These are phyloP conservation scores for Papilio aristodemus DNA, from an alignment of 1,140 invertebrate species.

Conservation along the genomic window DNA sequence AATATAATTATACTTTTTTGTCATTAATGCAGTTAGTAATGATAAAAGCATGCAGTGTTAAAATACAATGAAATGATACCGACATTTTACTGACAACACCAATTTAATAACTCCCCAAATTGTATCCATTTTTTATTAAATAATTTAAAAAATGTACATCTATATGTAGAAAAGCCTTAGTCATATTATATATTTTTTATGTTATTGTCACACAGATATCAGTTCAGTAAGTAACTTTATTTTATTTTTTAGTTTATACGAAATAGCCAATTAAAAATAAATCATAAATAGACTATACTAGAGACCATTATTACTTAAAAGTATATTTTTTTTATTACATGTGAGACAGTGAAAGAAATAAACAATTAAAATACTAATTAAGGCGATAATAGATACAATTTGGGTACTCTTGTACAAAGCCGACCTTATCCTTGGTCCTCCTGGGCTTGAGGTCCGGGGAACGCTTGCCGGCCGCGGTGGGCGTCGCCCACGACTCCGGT, in stretches of 20 bases:
- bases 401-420: neutral
- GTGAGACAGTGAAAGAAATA: too few species aligned
- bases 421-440: conserved; percentile 25
- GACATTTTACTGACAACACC: neutral
- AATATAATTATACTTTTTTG: neutral
- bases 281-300: too few species aligned
- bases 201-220: too few species aligned
- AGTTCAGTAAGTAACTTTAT: too few species aligned
- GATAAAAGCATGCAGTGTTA: neutral
- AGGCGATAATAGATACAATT: conserved; percentile 25
- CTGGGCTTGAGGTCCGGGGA: conserved; percentile 38
- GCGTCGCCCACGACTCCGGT: conserved; percentile 46
- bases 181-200: too few species aligned
- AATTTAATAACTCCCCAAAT: neutral
- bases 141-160: neutral
- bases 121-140: neutral
- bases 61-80: neutral
- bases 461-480: conserved; percentile 43
- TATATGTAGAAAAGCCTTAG: too few species aligned
- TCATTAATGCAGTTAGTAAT: conserved; percentile 2
- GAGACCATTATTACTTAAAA: too few species aligned
- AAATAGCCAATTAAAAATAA: too few species aligned
- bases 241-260: too few species aligned
- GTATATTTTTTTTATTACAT: too few species aligned
- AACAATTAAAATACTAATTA: neutral